phyloP scores from a whole-genome alignment of 2,113 vertebrate genomes.

The Rana temporaria region DNA sequence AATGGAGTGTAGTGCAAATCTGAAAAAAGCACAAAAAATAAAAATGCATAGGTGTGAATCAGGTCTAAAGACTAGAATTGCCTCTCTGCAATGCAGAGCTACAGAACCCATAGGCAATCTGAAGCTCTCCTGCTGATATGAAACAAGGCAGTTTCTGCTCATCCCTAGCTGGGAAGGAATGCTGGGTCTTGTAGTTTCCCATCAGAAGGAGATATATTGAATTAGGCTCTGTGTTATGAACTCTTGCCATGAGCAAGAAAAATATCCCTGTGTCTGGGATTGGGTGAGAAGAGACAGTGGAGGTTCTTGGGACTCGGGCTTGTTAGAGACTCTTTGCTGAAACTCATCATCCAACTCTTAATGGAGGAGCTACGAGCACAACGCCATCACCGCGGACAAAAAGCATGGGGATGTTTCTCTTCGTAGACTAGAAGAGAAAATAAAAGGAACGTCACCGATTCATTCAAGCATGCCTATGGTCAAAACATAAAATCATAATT shows the following conservation, averaged over 20 bases:
- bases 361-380: constrained; percentile 91
- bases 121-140: neutral
- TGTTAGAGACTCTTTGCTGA: neutral
- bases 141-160: too few relatives aligned
- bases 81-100: neutral
- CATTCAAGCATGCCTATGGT: neutral
- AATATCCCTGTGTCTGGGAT: neutral
- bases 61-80: neutral
- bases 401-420: constrained; percentile 98
- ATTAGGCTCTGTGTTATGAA: too few relatives aligned
- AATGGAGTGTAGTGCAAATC: too few relatives aligned
- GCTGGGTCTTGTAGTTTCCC: too few relatives aligned
- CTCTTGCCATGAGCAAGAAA: neutral
- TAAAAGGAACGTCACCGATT: constrained; percentile 50
- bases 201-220: too few relatives aligned
- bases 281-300: neutral
- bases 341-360: constrained; percentile 86
- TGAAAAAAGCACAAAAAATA: too few relatives aligned
- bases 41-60: too few relatives aligned
- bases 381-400: constrained; percentile 97
- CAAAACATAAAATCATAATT: too few relatives aligned
- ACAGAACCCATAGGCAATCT: too few relatives aligned
- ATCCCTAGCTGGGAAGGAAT: too few relatives aligned
- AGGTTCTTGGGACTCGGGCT: neutral
- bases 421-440: constrained; percentile 84